phyloP scores from a whole-genome alignment of 1,140 invertebrate genomes.

The Drosophila nannoptera region DNA sequence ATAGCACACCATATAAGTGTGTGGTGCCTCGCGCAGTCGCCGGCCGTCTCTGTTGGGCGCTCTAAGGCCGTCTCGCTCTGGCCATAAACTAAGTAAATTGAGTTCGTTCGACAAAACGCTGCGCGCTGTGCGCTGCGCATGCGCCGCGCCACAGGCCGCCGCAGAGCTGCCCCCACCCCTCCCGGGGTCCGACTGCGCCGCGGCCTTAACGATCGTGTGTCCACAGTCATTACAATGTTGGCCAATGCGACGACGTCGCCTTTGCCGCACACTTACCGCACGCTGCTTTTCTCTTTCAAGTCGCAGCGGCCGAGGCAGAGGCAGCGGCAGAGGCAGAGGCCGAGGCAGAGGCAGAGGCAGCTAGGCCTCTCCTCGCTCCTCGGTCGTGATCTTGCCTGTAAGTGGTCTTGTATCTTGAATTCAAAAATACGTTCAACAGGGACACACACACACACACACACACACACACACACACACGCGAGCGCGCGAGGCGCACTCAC shows the following conservation, averaged over 20 bases:
- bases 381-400: conserved; percentile 78
- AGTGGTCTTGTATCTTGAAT: conserved; percentile 79
- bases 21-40: conserved; percentile 27
- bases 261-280: conserved; percentile 69
- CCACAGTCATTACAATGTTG: conserved; percentile 78
- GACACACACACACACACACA: conserved; percentile 46
- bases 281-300: conserved; percentile 75
- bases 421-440: conserved; percentile 47
- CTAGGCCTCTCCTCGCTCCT: conserved; percentile 43
- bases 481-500: no score
- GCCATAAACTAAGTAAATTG: conserved; percentile 73
- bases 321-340: not conserved
- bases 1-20: conserved; percentile 76
- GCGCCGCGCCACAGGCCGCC: conserved; percentile 44
- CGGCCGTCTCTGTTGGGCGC: conserved; percentile 3
- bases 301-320: conserved; percentile 26
- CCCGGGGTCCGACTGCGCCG: conserved; percentile 43
- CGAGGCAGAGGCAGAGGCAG: not conserved
- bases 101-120: conserved; percentile 74
- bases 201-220: conserved; percentile 78
- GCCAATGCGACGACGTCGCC: conserved; percentile 62
- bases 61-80: conserved; percentile 37
- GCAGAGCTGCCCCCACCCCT: conserved; percentile 4
- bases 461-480: conserved; percentile 36
- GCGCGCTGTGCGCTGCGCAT: conserved; percentile 55